Evolutionary conservation across 2,888 invertebrate genomes (phyloP).

Genomic region (Deilephila elpenor): DNA sequence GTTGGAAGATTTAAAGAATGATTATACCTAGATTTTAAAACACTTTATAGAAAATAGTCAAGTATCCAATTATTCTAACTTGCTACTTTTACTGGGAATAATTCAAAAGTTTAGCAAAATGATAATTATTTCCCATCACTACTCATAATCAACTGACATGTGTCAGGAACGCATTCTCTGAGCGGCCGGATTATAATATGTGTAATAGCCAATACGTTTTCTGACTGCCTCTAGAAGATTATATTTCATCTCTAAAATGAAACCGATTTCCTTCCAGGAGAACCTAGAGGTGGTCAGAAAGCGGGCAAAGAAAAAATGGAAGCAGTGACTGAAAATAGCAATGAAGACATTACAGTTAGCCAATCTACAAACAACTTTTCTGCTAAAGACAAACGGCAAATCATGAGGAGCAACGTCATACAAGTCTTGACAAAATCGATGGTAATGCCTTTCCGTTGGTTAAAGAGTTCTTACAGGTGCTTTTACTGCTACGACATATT

Average conservation of each 20-base stretch:
- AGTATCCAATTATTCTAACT: no score
- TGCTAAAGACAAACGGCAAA: slow-evolving; percentile 65
- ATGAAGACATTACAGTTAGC: background rate
- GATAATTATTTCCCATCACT: no score
- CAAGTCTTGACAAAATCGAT: slow-evolving; percentile 70
- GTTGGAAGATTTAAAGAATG: no score
- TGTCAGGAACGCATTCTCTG: no score
- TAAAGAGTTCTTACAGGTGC: slow-evolving; percentile 77
- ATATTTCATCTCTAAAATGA: slow-evolving; percentile 48
- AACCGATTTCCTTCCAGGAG: slow-evolving; percentile 76
- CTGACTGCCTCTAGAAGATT: slow-evolving; percentile 63
- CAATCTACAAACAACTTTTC: slow-evolving; percentile 36
- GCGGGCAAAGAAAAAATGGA: slow-evolving; percentile 21
- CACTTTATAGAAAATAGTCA: no score
- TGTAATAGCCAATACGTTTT: slow-evolving; percentile 43
- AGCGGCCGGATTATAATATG: no score
- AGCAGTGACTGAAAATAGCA: slow-evolving; percentile 15
- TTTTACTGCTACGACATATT: slow-evolving; percentile 81
- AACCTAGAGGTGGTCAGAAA: slow-evolving; percentile 72
- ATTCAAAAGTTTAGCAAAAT: no score
- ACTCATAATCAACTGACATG: no score
- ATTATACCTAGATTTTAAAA: no score
- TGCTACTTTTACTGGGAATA: no score
- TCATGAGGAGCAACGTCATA: slow-evolving; percentile 71
- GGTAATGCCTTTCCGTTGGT: slow-evolving; percentile 77